Evolutionary conservation across 2,888 invertebrate species (phyloP), one percentile per base, ranked within the genome.

Genomic region (Macrophya alboannulata): DNA sequence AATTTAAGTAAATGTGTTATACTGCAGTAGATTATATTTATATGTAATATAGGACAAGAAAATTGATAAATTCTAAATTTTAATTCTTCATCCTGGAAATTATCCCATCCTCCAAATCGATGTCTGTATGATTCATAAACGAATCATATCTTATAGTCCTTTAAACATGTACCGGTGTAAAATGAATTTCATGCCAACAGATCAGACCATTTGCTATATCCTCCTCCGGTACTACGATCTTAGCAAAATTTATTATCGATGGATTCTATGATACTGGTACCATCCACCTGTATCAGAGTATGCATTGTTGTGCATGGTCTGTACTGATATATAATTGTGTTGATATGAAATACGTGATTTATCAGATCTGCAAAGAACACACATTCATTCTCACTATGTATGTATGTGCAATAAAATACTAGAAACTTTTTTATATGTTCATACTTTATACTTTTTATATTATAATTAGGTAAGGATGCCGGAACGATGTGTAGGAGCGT

Each of bases 341-440:
- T 90, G 12, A 91, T 88, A 87, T 92, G 91, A 55, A 92, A 91
- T 71, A 91, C 86, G 87, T 91, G 90, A 86, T 90, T 88, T 48
- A 91, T 90, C 91, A 90, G 86, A 17, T 40, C 17, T 17, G 4
- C 15, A n/a, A 9, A 71, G 40, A n/a, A 17, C 71, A 17, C 6
- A 40, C 8, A 51, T 17, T 51, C 6, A 51, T 51, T 51, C 0
- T 51, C 17, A 17, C 51, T 51, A 51, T 17, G 51, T 17, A 17
- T 51, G 51, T 17, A 5, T 51, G 51, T 5, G 6, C 51, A 51
- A n/a, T n/a, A 6, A 51, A 51, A 51, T 51, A 17, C 15, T 15
- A 51, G 4, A 48, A 10, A 15, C 48, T 15, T 48, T 48, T n/a
- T n/a, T n/a, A n/a, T n/a, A n/a, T n/a, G n/a, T n/a, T n/a, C n/a